Percentiles rank a stretch among this genome's conserved stretches.
phyloP scores from a whole-genome alignment of 2,888 invertebrate genomes.

The Polymixis lichenea region DNA sequence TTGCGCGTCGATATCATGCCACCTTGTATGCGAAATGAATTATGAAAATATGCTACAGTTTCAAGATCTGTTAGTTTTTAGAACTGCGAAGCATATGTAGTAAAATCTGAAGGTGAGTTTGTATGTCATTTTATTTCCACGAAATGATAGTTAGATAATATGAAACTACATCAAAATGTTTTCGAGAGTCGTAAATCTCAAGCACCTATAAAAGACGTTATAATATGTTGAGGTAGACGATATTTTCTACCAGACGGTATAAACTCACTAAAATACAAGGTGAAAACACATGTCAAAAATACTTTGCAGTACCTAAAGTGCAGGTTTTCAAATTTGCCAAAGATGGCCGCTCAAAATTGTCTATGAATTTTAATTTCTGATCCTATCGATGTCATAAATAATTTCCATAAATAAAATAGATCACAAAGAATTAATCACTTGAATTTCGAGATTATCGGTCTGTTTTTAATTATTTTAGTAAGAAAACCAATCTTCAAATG shows the following conservation, averaged over 20 bases:
- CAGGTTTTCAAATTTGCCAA: background rate
- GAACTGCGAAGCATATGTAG: background rate
- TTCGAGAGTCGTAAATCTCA: constrained; percentile 37
- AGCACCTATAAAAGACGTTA: constrained; percentile 25
- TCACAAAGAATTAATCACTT: background rate
- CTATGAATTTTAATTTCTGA: background rate
- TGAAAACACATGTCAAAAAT: constrained; percentile 9
- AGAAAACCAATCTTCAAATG: too few species aligned
- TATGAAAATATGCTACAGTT: background rate
- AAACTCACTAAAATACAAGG: background rate
- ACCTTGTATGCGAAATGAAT: background rate
- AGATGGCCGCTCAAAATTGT: background rate
- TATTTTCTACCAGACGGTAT: constrained; percentile 20
- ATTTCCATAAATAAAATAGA: background rate
- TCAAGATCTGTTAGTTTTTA: too few species aligned
- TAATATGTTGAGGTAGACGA: constrained; percentile 21
- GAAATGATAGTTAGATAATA: constrained; percentile 1
- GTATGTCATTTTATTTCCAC: constrained; percentile 17
- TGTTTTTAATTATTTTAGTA: background rate
- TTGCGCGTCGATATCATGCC: too few species aligned
- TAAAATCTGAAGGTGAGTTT: background rate
- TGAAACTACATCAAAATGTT: constrained; percentile 25
- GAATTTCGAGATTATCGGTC: background rate
- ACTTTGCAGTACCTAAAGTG: background rate
- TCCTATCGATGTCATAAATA: background rate